Conservation (phyloP, 2,113 vertebrate genomes). For the Apeltes quadracus region DNA sequence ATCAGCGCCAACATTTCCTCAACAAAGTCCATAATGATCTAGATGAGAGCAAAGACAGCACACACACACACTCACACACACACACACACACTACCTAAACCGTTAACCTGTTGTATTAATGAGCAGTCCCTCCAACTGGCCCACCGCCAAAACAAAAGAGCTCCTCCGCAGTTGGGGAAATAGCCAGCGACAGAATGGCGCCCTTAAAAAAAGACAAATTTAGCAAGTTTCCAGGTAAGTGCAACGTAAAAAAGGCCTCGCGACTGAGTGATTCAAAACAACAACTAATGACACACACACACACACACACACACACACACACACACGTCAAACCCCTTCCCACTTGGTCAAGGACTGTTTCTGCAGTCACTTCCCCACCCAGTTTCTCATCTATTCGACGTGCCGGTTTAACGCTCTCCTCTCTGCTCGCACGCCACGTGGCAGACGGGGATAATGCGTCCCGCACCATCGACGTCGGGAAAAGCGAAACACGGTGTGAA, state of each 20-base stretch:
- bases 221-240: slow-evolving; percentile 38
- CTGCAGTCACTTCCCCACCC: background rate
- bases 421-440: slow-evolving; percentile 47
- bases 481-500: slow-evolving; percentile 60
- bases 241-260: slow-evolving; percentile 23
- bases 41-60: slow-evolving; percentile 6
- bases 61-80: background rate
- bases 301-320: no score
- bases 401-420: slow-evolving; percentile 47
- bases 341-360: slow-evolving; percentile 7
- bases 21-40: slow-evolving; percentile 31
- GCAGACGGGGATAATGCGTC: slow-evolving; percentile 52
- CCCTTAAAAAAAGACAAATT: slow-evolving; percentile 16
- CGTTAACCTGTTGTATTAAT: slow-evolving; percentile 41
- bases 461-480: slow-evolving; percentile 59
- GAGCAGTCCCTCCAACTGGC: slow-evolving; percentile 27
- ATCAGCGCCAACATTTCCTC: slow-evolving; percentile 28
- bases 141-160: slow-evolving; percentile 32
- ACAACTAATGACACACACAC: slow-evolving; percentile 16
- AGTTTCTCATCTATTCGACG: slow-evolving; percentile 57
- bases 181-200: slow-evolving; percentile 18
- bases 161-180: slow-evolving; percentile 36
- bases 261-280: slow-evolving; percentile 4
- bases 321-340: slow-evolving; percentile 1
- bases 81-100: background rate